Evolutionary conservation across 2,113 vertebrate genomes (phyloP), one percentile per base, ranked within the genome.

Genomic region (Calonectris borealis): DNA sequence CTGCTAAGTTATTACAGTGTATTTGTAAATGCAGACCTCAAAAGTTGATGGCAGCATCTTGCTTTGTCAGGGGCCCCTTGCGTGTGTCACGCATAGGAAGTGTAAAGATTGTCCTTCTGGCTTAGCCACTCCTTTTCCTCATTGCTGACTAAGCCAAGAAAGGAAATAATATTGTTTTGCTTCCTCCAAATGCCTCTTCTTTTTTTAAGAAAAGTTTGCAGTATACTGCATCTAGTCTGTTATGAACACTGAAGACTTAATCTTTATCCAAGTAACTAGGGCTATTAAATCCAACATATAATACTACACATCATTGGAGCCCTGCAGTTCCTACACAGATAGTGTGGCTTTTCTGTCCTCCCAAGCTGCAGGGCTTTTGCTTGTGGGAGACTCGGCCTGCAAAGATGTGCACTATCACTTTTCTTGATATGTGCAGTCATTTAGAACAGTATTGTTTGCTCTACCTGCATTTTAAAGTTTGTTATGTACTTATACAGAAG

Each of bases 61-160:
- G 3, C 25, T 42, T 48, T 62, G 44, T 24, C 51, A 48, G 38
- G 32, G 29, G 7, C 18, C 58, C 34, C n/a, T 65, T n/a, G 38
- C 16, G 0, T 21, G 4, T 81, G 48, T 65, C 91, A 58, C 0
- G 2, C 21, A 10, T 11, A 6, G 72, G 80, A 94, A 66, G 51
- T 9, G 42, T 26, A 10, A 36, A n/a, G 42, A n/a, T 51, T 49
- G 40, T 75, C 29, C 29, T 17, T 64, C 48, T 77, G 62, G 15
- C 62, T 78, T 13, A 52, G 75, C 60, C 80, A 36, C 73, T 85
- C 79, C 70, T 86, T 85, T 84, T 83, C 65, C 91, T 88, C 26
- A 51, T 31, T 88, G 72, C 93, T 85, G 77, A 86, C 54, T 31
- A 34, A 82, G 54, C 38, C 57, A 76, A 7, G 42, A 69, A 79